Evolutionary conservation across 1,140 invertebrate species (phyloP).

Genomic region (Meloidogyne exigua): DNA sequence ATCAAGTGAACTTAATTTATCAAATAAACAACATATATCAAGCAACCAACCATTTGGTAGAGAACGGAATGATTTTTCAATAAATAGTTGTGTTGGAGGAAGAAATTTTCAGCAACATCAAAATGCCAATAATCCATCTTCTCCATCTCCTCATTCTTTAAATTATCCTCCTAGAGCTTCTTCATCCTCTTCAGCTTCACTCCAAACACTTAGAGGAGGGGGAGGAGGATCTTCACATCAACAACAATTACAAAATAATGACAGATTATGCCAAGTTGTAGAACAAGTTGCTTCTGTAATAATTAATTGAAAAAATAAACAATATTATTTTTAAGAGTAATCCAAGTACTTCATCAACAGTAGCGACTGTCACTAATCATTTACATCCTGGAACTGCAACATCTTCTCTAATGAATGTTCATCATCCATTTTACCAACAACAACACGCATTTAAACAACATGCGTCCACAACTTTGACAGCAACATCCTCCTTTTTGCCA

Average conservation of each 20-base stretch:
- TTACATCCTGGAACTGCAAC: constrained; percentile 15
- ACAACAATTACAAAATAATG: neutral
- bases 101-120: neutral
- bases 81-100: neutral
- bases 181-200: neutral
- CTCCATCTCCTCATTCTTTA: neutral
- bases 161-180: neutral
- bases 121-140: neutral
- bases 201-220: neutral
- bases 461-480: neutral
- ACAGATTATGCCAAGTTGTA: constrained; percentile 1
- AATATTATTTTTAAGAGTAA: neutral
- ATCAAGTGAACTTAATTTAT: neutral
- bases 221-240: neutral
- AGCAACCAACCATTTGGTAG: neutral
- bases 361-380: constrained; percentile 10
- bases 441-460: constrained; percentile 10
- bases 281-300: constrained; percentile 12
- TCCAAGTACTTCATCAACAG: neutral
- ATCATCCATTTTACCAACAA: constrained; percentile 17
- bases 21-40: neutral
- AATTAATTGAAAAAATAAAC: neutral
- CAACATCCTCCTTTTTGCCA: neutral
- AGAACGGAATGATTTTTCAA: neutral
- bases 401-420: neutral